Evolutionary conservation across 2,888 invertebrate species (phyloP).

Genomic region (Synergus laeviventris): DNA sequence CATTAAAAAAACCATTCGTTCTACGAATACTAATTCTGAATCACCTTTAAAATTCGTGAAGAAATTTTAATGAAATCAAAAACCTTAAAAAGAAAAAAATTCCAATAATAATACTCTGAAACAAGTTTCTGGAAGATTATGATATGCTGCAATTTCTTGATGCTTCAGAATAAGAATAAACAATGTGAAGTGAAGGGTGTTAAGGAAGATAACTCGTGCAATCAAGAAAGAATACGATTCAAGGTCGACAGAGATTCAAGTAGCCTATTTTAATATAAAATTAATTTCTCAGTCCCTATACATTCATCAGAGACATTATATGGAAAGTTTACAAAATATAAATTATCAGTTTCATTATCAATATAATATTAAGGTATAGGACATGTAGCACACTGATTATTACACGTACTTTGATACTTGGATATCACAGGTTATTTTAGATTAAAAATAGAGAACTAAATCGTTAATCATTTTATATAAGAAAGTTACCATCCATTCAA

Average conservation of each 20-base stretch:
- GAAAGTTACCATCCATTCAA: constrained; percentile 59
- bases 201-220: neutral
- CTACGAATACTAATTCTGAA: too few relatives aligned
- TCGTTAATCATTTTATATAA: constrained; percentile 59
- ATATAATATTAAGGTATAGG: neutral
- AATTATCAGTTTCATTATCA: neutral
- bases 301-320: neutral
- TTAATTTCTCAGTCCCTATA: neutral
- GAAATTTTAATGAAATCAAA: too few relatives aligned
- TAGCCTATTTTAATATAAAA: constrained; percentile 15
- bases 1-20: neutral
- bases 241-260: neutral
- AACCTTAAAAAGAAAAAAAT: too few relatives aligned
- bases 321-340: constrained; percentile 1
- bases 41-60: too few relatives aligned
- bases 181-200: neutral
- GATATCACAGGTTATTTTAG: constrained; percentile 10
- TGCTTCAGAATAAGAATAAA: neutral
- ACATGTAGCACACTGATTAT: neutral
- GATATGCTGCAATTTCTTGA: neutral
- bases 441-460: constrained; percentile 41
- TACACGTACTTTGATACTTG: neutral
- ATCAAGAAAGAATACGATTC: neutral
- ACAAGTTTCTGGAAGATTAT: neutral
- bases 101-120: fast-evolving